phyloP scores from a whole-genome alignment of 2,888 invertebrate genomes.

The Neoascia interrupta region DNA sequence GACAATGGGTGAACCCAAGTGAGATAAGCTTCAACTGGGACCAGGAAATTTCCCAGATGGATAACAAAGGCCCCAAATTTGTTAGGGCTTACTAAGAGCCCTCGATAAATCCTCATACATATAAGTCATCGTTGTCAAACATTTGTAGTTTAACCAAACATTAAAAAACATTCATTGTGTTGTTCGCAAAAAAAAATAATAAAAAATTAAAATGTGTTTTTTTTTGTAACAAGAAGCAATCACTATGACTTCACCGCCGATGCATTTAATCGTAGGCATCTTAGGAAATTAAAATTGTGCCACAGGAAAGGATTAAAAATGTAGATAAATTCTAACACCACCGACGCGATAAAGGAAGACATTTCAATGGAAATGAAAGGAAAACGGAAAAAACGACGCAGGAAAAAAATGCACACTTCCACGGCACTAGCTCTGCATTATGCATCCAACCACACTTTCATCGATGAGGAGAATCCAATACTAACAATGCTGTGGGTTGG shows the following conservation, averaged over 20 bases:
- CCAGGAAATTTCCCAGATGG: slow-evolving; percentile 80
- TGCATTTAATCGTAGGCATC: slow-evolving; percentile 32
- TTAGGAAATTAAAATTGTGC: slow-evolving; percentile 2
- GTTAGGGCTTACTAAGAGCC: slow-evolving; percentile 73
- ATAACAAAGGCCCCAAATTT: slow-evolving; percentile 79
- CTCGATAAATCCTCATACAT: background rate
- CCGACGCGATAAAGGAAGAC: slow-evolving; percentile 29
- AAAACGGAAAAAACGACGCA: slow-evolving; percentile 36
- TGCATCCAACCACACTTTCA: background rate
- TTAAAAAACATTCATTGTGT: slow-evolving; percentile 7
- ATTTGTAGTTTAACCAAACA: slow-evolving; percentile 22
- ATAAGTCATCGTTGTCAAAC: slow-evolving; percentile 17
- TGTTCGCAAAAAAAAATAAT: background rate
- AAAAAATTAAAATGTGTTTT: slow-evolving; percentile 8
- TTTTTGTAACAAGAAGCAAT: slow-evolving; percentile 1
- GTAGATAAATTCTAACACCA: slow-evolving; percentile 22
- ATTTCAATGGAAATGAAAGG: slow-evolving; percentile 25
- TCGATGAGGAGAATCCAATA: too few relatives aligned
- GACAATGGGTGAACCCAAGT: slow-evolving; percentile 85
- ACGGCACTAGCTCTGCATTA: background rate
- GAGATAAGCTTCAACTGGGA: slow-evolving; percentile 80
- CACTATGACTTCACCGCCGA: background rate
- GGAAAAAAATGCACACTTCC: slow-evolving; percentile 14
- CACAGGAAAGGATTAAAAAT: background rate
- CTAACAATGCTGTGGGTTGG: too few relatives aligned